Evolutionary conservation across 1,140 invertebrate species (phyloP).

Genomic region (Ericerus pela): DNA sequence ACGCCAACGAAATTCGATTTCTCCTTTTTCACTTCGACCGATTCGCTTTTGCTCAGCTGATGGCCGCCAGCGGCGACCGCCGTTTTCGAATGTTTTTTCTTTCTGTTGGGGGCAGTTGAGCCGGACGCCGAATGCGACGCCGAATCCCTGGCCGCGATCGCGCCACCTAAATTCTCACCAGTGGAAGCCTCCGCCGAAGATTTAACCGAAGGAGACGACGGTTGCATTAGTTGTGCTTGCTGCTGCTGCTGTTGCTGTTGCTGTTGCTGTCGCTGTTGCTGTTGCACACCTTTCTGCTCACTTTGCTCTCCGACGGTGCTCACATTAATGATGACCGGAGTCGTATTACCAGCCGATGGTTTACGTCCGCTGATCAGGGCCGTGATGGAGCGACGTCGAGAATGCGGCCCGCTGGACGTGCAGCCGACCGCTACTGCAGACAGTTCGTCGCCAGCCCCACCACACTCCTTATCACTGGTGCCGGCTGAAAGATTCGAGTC

Average conservation of each 20-base stretch:
- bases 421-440: conserved; percentile 10
- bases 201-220: no score
- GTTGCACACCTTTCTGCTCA: conserved; percentile 24
- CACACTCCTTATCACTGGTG: conserved; percentile 27
- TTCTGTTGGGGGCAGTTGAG: conserved; percentile 18
- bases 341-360: conserved; percentile 28
- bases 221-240: no score
- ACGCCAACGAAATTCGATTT: conserved; percentile 13
- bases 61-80: conserved; percentile 3
- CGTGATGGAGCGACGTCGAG: conserved; percentile 16
- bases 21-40: conserved; percentile 4
- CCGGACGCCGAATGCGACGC: not conserved
- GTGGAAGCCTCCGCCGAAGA: no score
- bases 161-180: no score
- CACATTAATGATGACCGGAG: conserved; percentile 55
- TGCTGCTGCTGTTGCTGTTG: no score
- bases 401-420: not conserved
- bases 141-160: conserved; percentile 25
- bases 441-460: conserved; percentile 21
- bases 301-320: conserved; percentile 48
- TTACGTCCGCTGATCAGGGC: conserved; percentile 15
- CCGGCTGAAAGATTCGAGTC: conserved; percentile 32
- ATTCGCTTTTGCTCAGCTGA: conserved; percentile 25
- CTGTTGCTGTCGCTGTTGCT: no score
- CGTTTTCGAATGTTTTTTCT: conserved; percentile 20